Evolutionary conservation across 1,140 invertebrate species (phyloP).

Genomic region (Lycorma delicatula): DNA sequence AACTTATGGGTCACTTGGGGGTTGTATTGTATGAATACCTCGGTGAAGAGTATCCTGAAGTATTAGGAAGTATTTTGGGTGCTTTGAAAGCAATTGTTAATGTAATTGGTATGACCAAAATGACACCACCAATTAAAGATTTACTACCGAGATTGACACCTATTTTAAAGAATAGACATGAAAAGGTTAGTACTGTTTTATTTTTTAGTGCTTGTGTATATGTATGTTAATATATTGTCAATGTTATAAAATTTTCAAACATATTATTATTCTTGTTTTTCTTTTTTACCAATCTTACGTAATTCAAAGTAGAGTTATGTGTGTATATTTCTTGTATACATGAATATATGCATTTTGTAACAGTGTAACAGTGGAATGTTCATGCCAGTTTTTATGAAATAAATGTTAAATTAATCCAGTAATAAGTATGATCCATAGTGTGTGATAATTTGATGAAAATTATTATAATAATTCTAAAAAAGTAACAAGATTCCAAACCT

Average conservation of each 20-base stretch:
- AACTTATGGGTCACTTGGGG: conserved; percentile 98
- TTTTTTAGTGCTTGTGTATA: no score
- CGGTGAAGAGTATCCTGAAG: conserved; percentile 99
- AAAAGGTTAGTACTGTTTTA: conserved; percentile 46
- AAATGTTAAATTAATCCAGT: no score
- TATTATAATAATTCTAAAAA: no score
- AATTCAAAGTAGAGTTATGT: no score
- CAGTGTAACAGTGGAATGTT: no score
- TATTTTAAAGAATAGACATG: conserved; percentile 86
- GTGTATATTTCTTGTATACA: no score
- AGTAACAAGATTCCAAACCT: no score
- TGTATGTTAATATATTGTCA: conserved; percentile 11
- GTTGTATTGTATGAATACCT: conserved; percentile 99
- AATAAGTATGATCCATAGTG: no score
- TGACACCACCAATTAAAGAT: conserved; percentile 99
- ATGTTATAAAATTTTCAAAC: background rate
- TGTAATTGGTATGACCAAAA: conserved; percentile 99
- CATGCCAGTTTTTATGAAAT: no score
- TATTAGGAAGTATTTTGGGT: conserved; percentile 94
- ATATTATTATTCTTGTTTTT: conserved; percentile 16
- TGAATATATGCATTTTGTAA: no score
- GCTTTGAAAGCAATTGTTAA: conserved; percentile 98
- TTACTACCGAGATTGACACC: conserved; percentile 92
- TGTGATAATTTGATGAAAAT: no score
- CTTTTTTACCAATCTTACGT: no score